Percentiles rank a stretch among this genome's conserved stretches.
These are phyloP conservation scores for Watersipora subatra DNA, from an alignment of 1,140 invertebrate species.

Conservation along the genomic window DNA sequence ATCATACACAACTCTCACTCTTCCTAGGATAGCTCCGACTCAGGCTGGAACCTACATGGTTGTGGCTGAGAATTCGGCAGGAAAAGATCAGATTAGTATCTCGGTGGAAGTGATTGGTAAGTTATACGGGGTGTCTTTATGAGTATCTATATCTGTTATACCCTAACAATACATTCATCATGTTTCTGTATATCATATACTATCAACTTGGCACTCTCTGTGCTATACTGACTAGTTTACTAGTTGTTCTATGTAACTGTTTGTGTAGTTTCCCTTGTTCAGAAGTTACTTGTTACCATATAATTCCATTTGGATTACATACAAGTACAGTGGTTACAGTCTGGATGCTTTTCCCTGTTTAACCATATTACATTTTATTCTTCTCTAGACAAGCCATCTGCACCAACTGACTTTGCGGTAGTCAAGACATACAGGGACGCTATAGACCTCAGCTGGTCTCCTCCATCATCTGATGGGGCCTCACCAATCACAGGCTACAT, in stretches of 20 bases:
- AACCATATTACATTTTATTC: too few relatives aligned
- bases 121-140: conserved; percentile 20
- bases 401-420: conserved; percentile 16
- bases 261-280: too few relatives aligned
- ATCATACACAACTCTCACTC: conserved; percentile 24
- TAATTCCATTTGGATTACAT: too few relatives aligned
- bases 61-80: conserved; percentile 32
- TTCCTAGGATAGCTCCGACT: conserved; percentile 26
- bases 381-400: conserved; percentile 1
- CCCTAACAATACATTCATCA: too few relatives aligned
- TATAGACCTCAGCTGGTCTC: conserved; percentile 74
- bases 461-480: conserved; percentile 60
- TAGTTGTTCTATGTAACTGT: too few relatives aligned
- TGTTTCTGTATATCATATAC: too few relatives aligned
- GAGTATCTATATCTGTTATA: not conserved
- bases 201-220: too few relatives aligned
- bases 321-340: too few relatives aligned
- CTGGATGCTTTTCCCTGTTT: too few relatives aligned
- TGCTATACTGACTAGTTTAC: too few relatives aligned
- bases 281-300: too few relatives aligned
- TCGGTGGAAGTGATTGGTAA: conserved; percentile 46
- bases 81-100: conserved; percentile 31
- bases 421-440: conserved; percentile 50
- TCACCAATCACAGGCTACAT: conserved; percentile 23
- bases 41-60: conserved; percentile 32